A percentile compares a stretch with the other conserved stretches of the same genome.
phyloP scores from a whole-genome alignment of 2,113 vertebrate species.

The Seriola rivoliana region DNA sequence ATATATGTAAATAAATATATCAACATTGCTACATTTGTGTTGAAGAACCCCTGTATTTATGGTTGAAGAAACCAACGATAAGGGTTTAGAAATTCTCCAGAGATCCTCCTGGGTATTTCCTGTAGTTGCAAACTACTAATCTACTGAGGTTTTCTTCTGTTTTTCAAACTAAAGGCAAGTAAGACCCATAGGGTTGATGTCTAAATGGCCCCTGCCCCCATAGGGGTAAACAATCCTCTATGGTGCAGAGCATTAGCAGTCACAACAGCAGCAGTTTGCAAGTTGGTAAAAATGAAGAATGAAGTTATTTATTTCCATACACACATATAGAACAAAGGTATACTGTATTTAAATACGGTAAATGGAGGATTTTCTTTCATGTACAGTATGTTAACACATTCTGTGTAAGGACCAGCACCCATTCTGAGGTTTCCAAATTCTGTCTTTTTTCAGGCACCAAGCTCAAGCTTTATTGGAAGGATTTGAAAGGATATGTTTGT shows the following conservation, averaged over 20 bases:
- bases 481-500: background rate
- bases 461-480: background rate
- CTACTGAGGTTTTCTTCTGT: conserved; percentile 17
- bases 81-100: conserved; percentile 19
- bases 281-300: background rate
- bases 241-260: conserved; percentile 4
- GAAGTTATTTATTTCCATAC: background rate
- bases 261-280: conserved; percentile 15
- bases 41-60: background rate
- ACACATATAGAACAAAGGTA: background rate
- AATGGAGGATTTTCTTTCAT: background rate
- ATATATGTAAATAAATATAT: conserved; percentile 17
- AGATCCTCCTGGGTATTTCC: conserved; percentile 7
- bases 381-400: background rate
- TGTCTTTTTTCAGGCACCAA: background rate
- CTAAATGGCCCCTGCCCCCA: conserved; percentile 38
- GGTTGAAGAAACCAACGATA: conserved; percentile 12
- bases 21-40: conserved; percentile 10
- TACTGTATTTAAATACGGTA: background rate
- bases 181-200: conserved; percentile 9
- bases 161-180: conserved; percentile 34
- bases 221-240: conserved; percentile 31
- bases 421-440: background rate
- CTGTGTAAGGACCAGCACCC: background rate
- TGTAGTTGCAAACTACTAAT: conserved; percentile 36